These are phyloP conservation scores for Amia ocellicauda DNA, from an alignment of 2,113 vertebrate species.

Conservation along the genomic window DNA sequence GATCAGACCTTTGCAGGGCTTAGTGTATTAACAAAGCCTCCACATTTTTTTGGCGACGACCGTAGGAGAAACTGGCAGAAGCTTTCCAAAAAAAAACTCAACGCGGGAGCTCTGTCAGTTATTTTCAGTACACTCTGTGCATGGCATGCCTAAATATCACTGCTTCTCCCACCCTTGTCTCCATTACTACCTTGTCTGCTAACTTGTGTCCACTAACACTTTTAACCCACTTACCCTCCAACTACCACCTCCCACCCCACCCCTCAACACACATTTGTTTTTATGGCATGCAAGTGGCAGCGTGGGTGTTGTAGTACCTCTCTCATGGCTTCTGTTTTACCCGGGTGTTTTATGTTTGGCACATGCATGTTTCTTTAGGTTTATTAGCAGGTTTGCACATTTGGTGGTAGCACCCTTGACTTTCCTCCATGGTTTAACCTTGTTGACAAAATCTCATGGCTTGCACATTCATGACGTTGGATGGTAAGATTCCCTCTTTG, in stretches of 20 bases:
- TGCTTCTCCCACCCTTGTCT: slow-evolving; percentile 41
- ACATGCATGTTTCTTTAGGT: slow-evolving; percentile 55
- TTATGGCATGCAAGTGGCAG: slow-evolving; percentile 73
- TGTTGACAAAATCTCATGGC: slow-evolving; percentile 49
- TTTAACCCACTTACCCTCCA: too few species aligned
- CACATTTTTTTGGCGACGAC: slow-evolving; percentile 71
- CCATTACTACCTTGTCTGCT: slow-evolving; percentile 57
- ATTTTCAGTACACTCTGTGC: slow-evolving; percentile 75
- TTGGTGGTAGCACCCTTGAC: slow-evolving; percentile 30
- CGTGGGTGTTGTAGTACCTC: slow-evolving; percentile 33
- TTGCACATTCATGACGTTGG: slow-evolving; percentile 73
- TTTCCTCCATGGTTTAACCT: slow-evolving; percentile 45
- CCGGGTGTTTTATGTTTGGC: slow-evolving; percentile 49
- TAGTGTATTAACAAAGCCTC: slow-evolving; percentile 60
- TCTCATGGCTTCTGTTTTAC: slow-evolving; percentile 40
- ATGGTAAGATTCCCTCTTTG: slow-evolving; percentile 60
- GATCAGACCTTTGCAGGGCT: slow-evolving; percentile 56
- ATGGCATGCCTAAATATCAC: slow-evolving; percentile 87
- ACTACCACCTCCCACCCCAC: slow-evolving; percentile 33
- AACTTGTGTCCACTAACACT: slow-evolving; percentile 38
- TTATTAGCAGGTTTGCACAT: slow-evolving; percentile 33
- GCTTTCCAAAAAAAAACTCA: slow-evolving; percentile 56
- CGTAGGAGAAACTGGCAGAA: slow-evolving; percentile 79
- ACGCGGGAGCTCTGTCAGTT: slow-evolving; percentile 76
- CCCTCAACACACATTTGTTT: slow-evolving; percentile 48